Evolutionary conservation across 2,113 vertebrate genomes (phyloP).

Genomic region (Ardeotis arabs): DNA sequence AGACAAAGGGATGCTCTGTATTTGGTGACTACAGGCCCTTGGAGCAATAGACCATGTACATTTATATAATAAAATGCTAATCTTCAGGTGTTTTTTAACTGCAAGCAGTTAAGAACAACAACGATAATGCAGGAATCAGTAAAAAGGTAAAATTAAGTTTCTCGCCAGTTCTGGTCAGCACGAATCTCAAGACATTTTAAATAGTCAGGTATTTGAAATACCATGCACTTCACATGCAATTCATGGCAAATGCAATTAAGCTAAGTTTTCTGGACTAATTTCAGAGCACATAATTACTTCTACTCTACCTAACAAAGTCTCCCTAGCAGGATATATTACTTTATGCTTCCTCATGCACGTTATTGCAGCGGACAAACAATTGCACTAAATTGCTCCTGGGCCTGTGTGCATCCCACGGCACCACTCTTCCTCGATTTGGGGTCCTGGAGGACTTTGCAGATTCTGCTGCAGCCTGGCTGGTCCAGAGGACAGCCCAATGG

Average conservation of each 20-base stretch:
- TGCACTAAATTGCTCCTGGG: accelerated
- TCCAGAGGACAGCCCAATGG: neutral
- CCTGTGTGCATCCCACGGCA: neutral
- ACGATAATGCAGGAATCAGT: neutral
- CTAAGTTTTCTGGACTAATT: neutral
- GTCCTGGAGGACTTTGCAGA: too few species aligned
- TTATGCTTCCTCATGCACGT: accelerated
- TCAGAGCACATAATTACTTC: neutral
- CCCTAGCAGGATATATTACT: neutral
- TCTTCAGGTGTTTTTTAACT: neutral
- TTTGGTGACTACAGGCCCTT: neutral
- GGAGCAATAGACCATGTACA: neutral
- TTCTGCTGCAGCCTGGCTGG: neutral
- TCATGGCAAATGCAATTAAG: neutral
- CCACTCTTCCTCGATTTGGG: neutral
- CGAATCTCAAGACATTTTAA: neutral
- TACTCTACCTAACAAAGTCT: neutral
- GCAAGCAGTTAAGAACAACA: neutral
- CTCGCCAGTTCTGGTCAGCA: neutral
- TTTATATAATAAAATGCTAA: neutral
- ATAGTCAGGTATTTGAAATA: neutral
- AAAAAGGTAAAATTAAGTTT: neutral
- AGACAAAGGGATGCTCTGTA: neutral
- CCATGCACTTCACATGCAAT: neutral
- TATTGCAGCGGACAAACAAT: neutral